Evolutionary conservation across 92 coral and sea anemone genomes (phyloP), one percentile per base, ranked within the genome.

Genomic region (Parazoanthus atlanticus): DNA sequence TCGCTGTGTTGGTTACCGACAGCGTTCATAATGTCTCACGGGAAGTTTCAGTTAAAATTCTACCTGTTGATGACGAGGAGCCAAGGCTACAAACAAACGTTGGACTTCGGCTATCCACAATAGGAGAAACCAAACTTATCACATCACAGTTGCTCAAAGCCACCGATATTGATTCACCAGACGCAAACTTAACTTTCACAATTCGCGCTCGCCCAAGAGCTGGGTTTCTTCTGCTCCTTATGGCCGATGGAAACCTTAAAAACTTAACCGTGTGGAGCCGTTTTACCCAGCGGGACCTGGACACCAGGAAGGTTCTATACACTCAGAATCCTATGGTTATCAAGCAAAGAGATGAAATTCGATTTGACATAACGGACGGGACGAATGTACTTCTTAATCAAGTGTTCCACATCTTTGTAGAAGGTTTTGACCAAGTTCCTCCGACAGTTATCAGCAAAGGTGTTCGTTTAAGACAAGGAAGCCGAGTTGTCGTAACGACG

Each of bases 291-390:
- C 76, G 72, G 6, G 98, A 94, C 86, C 87, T 97, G n/a, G 82
- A 88, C 12, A 89, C 89, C n/a, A 94, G 98, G 23, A 88, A 86
- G 25, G 67, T 97, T 3, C 71, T 96, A 23, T 97, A 97, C 82
- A 89, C 98, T 10, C 97, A 95, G 49, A 85, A 91, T 38, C 90
- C 93, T 6, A 58, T 65, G 21, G 86, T 89, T n/a, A 89, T 92
- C 10, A 80, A 85, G 5, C 89, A 90, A 34, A 88, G 98, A 56
- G 96, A 95, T 47, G 91, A 91, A 76, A 86, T 97, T 78, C 91
- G 89, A 74, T 94, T 97, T 88, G 96, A 95, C 79, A 86, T 97
- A 21, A 91, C 99, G n/a, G 99, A 97, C 49, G 98, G 99, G 0
- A 88, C 40, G 40, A 97, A 97, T 65, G 81, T 93, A 3, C 93